Evolutionary conservation across 1,140 invertebrate species (phyloP).

Genomic region (Metaphire vulgaris): DNA sequence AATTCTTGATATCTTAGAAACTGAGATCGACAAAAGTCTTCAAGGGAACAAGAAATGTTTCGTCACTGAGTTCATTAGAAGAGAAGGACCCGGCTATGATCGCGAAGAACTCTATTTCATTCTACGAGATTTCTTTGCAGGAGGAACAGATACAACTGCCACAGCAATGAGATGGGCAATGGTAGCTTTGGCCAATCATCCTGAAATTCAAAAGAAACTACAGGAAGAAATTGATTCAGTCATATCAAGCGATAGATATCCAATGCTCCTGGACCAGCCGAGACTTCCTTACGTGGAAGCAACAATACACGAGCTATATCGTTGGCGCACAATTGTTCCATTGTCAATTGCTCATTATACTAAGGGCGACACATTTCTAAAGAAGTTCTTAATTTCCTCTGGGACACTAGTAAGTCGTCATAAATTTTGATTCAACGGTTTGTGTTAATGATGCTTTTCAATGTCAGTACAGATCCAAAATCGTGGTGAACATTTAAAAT

Average conservation of each 20-base stretch:
- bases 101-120: not conserved
- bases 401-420: too few species aligned
- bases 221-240: slow-evolving; percentile 44
- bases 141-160: slow-evolving; percentile 46
- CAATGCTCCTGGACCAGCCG: slow-evolving; percentile 33
- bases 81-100: slow-evolving; percentile 2
- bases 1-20: too few species aligned
- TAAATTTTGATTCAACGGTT: too few species aligned
- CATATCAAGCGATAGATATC: slow-evolving; percentile 36
- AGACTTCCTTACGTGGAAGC: slow-evolving; percentile 16
- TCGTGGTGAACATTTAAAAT: too few species aligned
- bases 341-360: slow-evolving; percentile 8
- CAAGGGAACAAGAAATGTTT: too few species aligned
- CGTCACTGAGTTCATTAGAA: not conserved
- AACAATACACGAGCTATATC: slow-evolving; percentile 1
- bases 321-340: not conserved
- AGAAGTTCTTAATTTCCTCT: too few species aligned
- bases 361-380: not conserved
- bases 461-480: too few species aligned
- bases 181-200: slow-evolving; percentile 45
- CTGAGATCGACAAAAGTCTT: too few species aligned
- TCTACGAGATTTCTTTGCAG: slow-evolving; percentile 38
- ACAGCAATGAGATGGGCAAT: slow-evolving; percentile 47
- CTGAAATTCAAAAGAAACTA: slow-evolving; percentile 42
- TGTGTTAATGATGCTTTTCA: too few species aligned